Base-by-base conservation (phyloP, 2,113 vertebrate genomes). In the Sebastes schlegelii region DNA sequence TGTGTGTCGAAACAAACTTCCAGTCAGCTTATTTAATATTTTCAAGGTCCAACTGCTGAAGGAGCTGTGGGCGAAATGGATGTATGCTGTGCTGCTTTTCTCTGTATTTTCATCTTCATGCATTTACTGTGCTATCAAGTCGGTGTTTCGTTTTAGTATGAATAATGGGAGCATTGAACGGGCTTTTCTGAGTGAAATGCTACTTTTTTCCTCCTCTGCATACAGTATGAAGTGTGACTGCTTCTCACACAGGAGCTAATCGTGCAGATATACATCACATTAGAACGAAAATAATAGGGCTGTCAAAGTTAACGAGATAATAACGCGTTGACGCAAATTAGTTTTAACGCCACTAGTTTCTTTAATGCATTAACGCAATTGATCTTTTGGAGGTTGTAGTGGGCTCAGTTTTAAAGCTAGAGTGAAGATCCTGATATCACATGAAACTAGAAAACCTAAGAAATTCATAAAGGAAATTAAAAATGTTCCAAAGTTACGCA, bases 41-140 rank as follows among this genome's bases (percentile, higher is more conserved):
- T 40, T 48, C 48, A 65, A 45, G 13, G 26, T 34, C 58, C 58
- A 34, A n/a, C 48, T 62, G 46, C 78, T 81, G 67, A 63, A 48
- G 8, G 26, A 62, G 55, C 9, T 14, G 17, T 42, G 4, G n/a
- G 42, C 4, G 3, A 63, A 69, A 46, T 16, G 48, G 72, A 55
- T 14, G 3, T 67, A 64, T 26, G 64, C 46, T 46, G 46, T 46
- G 4, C 10, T 67, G 2, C 48, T 46, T 77, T 54, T 74, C 45
- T 49, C 9, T 55, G 46, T 71, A 26, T 43, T 16, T 66, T 70
- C 9, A n/a, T 61, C 21, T 45, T 55, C 12, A 26, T 8, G 2
- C 66, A 34, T 34, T 34, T 62, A 17, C 66, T 52, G 21, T 52
- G n/a, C 12, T 49, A 67, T 49, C 45, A 52, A 68, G 12, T 51